Evolutionary conservation across 2,888 invertebrate genomes (phyloP).

Genomic region (Ophioninae sp.): DNA sequence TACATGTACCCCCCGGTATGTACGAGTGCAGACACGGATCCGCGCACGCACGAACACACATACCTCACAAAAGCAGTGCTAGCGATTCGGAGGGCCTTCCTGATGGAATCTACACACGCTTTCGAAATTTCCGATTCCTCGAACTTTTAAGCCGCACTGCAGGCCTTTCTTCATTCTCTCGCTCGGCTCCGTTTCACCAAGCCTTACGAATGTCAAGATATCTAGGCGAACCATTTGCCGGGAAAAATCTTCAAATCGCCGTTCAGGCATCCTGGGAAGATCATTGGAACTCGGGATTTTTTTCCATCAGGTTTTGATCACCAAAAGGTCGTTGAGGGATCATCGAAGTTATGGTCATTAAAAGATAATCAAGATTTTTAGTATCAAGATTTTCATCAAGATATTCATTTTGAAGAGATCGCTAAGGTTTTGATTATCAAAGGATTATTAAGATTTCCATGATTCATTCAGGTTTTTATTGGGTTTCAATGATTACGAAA

Average conservation of each 20-base stretch:
- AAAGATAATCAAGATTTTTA: too few species aligned
- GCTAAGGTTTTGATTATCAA: too few species aligned
- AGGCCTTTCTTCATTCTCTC: constrained; percentile 26
- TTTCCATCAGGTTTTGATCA: too few species aligned
- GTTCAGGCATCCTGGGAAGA: background rate
- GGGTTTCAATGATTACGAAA: too few species aligned
- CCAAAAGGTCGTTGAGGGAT: too few species aligned
- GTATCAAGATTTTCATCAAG: too few species aligned
- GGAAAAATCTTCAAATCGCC: background rate
- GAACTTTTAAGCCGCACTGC: constrained; percentile 72
- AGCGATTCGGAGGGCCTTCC: constrained; percentile 54
- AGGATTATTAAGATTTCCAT: too few species aligned
- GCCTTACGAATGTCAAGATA: background rate
- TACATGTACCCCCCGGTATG: constrained; percentile 28
- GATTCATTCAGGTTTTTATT: too few species aligned
- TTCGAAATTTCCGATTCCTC: constrained; percentile 76
- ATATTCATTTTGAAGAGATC: too few species aligned
- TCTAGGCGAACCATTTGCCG: background rate
- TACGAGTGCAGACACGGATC: background rate
- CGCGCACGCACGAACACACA: constrained; percentile 28
- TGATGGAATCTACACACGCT: constrained; percentile 78
- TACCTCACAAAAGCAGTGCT: constrained; percentile 46
- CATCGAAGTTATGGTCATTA: too few species aligned
- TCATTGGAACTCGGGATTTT: too few species aligned
- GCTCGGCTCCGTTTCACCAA: background rate